phyloP scores from a whole-genome alignment of 1,140 invertebrate genomes.

The Drosophila parvula region DNA sequence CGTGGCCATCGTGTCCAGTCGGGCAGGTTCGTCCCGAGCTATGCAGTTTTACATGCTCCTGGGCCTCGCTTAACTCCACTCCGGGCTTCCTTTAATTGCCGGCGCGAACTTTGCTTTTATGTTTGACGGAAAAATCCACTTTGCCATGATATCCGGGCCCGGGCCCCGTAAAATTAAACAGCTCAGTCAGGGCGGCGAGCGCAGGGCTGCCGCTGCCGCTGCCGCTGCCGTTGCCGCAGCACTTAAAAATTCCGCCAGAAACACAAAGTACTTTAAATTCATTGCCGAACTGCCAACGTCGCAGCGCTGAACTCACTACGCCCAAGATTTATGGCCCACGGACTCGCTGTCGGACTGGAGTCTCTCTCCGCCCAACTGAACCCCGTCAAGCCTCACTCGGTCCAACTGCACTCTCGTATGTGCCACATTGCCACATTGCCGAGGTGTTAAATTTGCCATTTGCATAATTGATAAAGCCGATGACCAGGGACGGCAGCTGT shows the following conservation, averaged over 20 bases:
- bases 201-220: slow-evolving; percentile 1
- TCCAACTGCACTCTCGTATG: slow-evolving; percentile 37
- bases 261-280: slow-evolving; percentile 74
- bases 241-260: slow-evolving; percentile 65
- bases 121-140: slow-evolving; percentile 81
- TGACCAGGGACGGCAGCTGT: slow-evolving; percentile 27
- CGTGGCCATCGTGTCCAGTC: slow-evolving; percentile 4
- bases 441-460: slow-evolving; percentile 79
- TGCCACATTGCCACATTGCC: slow-evolving; percentile 56
- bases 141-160: slow-evolving; percentile 74
- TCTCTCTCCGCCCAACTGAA: slow-evolving; percentile 7
- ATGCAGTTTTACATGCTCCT: slow-evolving; percentile 39
- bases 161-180: slow-evolving; percentile 66
- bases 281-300: slow-evolving; percentile 51
- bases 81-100: slow-evolving; percentile 47
- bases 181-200: slow-evolving; percentile 12
- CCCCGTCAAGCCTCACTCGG: neutral
- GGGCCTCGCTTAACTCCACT: slow-evolving; percentile 10
- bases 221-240: slow-evolving; percentile 16
- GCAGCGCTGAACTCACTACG: slow-evolving; percentile 42
- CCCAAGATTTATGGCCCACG: slow-evolving; percentile 64
- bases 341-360: slow-evolving; percentile 9
- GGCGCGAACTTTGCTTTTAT: slow-evolving; percentile 72
- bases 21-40: slow-evolving; percentile 1
- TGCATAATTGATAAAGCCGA: slow-evolving; percentile 77